Evolutionary conservation across 2,797 vertebrate species (phyloP).

Genomic region (Dendrocincla fuliginosa): DNA sequence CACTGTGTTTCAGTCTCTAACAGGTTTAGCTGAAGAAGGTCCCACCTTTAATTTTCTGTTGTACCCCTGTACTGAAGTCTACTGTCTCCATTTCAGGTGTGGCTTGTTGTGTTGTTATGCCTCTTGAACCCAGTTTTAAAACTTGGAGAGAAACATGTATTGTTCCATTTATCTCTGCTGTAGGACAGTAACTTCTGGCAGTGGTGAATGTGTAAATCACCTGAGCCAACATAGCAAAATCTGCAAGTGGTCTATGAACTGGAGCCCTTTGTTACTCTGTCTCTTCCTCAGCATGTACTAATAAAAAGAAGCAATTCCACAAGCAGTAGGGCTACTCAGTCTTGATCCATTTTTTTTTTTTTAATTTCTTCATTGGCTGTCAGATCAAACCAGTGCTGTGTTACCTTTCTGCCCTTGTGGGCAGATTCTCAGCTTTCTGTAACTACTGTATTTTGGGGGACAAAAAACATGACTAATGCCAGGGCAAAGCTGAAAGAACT

Average conservation of each 20-base stretch:
- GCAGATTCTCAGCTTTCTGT: neutral
- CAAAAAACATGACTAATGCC: neutral
- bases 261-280: neutral
- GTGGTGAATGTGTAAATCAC: neutral
- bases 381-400: neutral
- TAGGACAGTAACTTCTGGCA: neutral
- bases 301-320: neutral
- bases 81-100: neutral
- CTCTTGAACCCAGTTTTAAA: neutral
- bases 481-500: neutral
- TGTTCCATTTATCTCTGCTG: neutral
- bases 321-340: neutral
- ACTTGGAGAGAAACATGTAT: neutral
- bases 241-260: neutral
- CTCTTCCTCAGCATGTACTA: neutral
- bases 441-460: neutral
- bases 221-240: neutral
- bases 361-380: neutral
- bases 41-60: neutral
- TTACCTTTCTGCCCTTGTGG: neutral
- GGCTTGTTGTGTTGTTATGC: neutral
- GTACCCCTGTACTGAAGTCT: neutral
- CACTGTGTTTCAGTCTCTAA: neutral
- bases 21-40: neutral
- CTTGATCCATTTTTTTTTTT: neutral